Evolutionary conservation across 2,113 vertebrate genomes (phyloP).

Genomic region (Prunella fulvescens): DNA sequence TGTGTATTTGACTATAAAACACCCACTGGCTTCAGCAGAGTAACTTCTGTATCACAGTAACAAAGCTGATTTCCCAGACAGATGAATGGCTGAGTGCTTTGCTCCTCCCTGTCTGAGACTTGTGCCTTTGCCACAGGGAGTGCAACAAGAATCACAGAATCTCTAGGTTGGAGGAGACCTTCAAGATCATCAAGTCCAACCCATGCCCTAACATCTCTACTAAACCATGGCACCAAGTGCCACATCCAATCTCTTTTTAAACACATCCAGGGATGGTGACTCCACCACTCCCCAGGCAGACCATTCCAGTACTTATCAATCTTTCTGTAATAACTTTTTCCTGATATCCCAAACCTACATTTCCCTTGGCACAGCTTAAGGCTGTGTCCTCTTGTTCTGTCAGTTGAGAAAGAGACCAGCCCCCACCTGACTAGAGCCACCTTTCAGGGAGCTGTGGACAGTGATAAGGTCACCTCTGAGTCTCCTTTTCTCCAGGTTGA

Average conservation of each 20-base stretch:
- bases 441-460: background rate
- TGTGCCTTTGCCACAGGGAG: background rate
- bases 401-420: background rate
- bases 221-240: background rate
- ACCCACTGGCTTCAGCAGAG: background rate
- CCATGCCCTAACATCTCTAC: background rate
- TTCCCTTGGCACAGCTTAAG: background rate
- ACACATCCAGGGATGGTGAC: background rate
- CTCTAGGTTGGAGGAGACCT: too few relatives aligned
- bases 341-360: background rate
- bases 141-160: background rate
- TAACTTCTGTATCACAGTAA: background rate
- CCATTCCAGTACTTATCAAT: background rate
- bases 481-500: background rate
- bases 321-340: background rate
- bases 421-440: background rate
- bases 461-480: background rate
- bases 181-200: fast-evolving
- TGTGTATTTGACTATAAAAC: background rate
- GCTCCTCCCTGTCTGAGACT: background rate
- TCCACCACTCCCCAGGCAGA: background rate
- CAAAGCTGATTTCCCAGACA: background rate
- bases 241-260: background rate
- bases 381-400: background rate
- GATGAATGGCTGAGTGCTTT: background rate